Evolutionary conservation across 1,140 invertebrate species (phyloP), one percentile per base, ranked within the genome.

Genomic region (Fopius arisanus): DNA sequence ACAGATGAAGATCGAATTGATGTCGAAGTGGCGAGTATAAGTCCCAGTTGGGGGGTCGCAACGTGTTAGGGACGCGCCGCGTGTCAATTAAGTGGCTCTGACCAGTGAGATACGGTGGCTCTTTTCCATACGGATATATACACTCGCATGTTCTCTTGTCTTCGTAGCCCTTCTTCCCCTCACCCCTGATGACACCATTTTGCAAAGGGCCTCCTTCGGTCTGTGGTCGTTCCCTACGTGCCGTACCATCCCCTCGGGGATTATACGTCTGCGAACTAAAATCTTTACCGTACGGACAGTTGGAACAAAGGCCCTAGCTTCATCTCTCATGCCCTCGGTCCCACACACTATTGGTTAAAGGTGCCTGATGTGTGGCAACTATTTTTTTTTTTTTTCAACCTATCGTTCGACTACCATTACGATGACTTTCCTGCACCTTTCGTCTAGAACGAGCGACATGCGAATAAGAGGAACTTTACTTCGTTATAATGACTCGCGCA

Each of bases 1-100:
- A 84, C 82, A 85, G 84, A 86, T 86, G 84, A 80, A 85, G 82
- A 84, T 83, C 77, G 85, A 87, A 62, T 26, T 63, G 71, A 54
- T 68, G 72, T 67, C 71, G 72, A 51, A 48, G 21, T 66, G 65
- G 63, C 72, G 75, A 67, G 70, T 77, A 70, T 63, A 72, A 72
- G 73, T 71, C 72, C 73, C 43, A 70, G 75, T 76, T 78, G 85
- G 85, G 86, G 82, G 86, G 86, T 86, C 86, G 86, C 82, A 77
- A 81, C 83, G 84, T 85, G 85, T 87, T 86, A 87, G 82, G 79
- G 84, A 85, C 80, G 80, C 81, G 85, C 82, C 83, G 84, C 83
- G 86, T 87, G 86, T 88, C 86, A 87, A 88, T 88, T 88, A 88
- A 88, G 86, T 84, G 83, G 81, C 86, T 86, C 78, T 78, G 80